phyloP scores from a whole-genome alignment of 2,888 invertebrate species.

The Marronus borbonicus region DNA sequence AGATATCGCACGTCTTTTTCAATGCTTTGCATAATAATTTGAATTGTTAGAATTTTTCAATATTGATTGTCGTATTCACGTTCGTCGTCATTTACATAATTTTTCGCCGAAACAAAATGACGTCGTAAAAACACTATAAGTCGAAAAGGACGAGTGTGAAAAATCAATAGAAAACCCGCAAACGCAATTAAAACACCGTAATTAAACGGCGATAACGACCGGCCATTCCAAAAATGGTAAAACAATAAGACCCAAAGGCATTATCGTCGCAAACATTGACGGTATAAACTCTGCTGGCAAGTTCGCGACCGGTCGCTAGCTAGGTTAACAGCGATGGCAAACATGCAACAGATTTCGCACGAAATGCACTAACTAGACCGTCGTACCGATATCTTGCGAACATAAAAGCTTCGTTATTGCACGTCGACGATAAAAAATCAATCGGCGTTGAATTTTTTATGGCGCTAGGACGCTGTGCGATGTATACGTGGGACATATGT shows the following conservation, averaged over 20 bases:
- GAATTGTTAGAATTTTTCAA: too few relatives aligned
- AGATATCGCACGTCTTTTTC: too few relatives aligned
- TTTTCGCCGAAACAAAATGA: too few relatives aligned
- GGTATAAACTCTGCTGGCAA: background rate
- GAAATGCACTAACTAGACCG: constrained; percentile 18
- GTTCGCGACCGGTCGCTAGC: constrained; percentile 18
- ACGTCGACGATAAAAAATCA: constrained; percentile 14
- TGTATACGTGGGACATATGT: background rate
- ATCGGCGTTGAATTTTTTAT: constrained; percentile 8
- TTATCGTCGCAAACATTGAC: constrained; percentile 12
- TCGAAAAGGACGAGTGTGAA: background rate
- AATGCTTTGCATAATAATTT: too few relatives aligned
- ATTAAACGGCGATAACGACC: constrained; percentile 13
- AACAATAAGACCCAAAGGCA: background rate
- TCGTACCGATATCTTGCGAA: constrained; percentile 7
- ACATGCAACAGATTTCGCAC: constrained; percentile 25
- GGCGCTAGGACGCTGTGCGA: background rate
- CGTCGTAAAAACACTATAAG: too few relatives aligned
- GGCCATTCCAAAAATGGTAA: background rate
- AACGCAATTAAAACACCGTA: constrained; percentile 10
- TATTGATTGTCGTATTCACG: too few relatives aligned
- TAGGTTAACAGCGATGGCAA: constrained; percentile 14
- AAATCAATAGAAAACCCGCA: constrained; percentile 26
- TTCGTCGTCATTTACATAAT: too few relatives aligned
- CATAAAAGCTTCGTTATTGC: background rate